Evolutionary conservation across 2,113 vertebrate species (phyloP), one percentile per base, ranked within the genome.

Genomic region (Protomyctophum bolini): DNA sequence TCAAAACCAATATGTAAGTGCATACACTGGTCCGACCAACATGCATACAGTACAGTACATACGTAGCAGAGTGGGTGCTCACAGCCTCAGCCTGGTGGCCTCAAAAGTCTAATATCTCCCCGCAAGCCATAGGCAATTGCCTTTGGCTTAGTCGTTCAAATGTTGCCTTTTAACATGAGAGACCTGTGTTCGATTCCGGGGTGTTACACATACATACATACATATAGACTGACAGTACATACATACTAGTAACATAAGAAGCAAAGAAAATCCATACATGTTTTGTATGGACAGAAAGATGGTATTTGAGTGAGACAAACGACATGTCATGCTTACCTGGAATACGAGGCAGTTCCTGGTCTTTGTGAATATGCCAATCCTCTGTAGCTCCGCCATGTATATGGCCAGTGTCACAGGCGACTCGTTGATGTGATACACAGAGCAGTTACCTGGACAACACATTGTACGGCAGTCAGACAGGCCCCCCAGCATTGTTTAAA

Each of bases 331-430:
- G 10, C 87, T 92, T 88, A 98, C 98, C 95, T 99, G 98, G 83
- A 97, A 98, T 79, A 99, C 94, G 7, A 98, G 84, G 68, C 93
- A 98, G 82, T 98, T 99, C 74, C 83, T 94, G 48, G 93, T 95
- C 92, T 94, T 98, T 70, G 94, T 93, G 82, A 97, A 80, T 59
- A 99, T 86, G 48, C 96, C 96, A 50, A 98, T 75, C 89, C 94
- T 95, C 83, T 93, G 89, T 59, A 99, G 89, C 79, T 95, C 93
- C 50, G 86, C 56, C 12, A 87, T 0, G 8, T 99, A 99, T 0
- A 47, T 63, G 63, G 91, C 87, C n/a, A 93, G 86, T 50, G 82
- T 91, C 57, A 98, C 80, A 52, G 72, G 12, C 5, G 21, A 79
- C 51, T 92, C 92, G 70, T 95, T 88, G 63, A 97, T 89, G 48